Evolutionary conservation across 2,888 invertebrate genomes (phyloP).

Genomic region (Agrochola lychnidis): DNA sequence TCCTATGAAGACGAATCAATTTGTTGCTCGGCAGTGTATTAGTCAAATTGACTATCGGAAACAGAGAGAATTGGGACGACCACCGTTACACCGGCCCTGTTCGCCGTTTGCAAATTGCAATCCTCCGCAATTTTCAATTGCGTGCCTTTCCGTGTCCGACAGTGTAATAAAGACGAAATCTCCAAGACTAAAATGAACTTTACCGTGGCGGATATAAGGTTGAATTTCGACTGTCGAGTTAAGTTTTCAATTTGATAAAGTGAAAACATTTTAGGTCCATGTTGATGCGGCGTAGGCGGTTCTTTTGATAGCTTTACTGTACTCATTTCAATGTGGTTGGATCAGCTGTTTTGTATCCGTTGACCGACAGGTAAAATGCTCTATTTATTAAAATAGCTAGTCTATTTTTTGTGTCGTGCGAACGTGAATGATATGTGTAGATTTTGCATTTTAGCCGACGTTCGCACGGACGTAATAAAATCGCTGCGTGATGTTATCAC

Average conservation of each 20-base stretch:
- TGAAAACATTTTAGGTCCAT: conserved; percentile 54
- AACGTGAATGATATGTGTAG: neutral
- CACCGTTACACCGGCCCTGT: conserved; percentile 40
- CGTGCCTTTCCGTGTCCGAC: conserved; percentile 39
- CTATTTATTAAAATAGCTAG: neutral
- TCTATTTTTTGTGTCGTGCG: neutral
- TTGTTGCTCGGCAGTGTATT: conserved; percentile 49
- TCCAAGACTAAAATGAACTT: neutral
- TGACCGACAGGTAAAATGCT: conserved; percentile 28
- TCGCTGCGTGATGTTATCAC: too few relatives aligned
- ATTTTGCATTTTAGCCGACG: neutral
- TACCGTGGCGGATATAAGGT: accelerated
- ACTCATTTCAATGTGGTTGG: conserved; percentile 48
- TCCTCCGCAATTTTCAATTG: conserved; percentile 56
- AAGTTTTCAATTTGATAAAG: conserved; percentile 61
- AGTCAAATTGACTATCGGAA: conserved; percentile 50
- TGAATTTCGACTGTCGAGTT: neutral
- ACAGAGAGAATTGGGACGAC: conserved; percentile 41
- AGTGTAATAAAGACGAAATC: conserved; percentile 26
- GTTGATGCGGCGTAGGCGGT: conserved; percentile 47
- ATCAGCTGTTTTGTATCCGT: conserved; percentile 39
- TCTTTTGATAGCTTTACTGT: conserved; percentile 47
- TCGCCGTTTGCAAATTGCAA: conserved; percentile 59
- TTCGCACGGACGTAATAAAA: too few relatives aligned
- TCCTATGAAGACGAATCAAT: conserved; percentile 39